phyloP scores from a whole-genome alignment of 2,888 invertebrate species.

The Griposia aprilina region DNA sequence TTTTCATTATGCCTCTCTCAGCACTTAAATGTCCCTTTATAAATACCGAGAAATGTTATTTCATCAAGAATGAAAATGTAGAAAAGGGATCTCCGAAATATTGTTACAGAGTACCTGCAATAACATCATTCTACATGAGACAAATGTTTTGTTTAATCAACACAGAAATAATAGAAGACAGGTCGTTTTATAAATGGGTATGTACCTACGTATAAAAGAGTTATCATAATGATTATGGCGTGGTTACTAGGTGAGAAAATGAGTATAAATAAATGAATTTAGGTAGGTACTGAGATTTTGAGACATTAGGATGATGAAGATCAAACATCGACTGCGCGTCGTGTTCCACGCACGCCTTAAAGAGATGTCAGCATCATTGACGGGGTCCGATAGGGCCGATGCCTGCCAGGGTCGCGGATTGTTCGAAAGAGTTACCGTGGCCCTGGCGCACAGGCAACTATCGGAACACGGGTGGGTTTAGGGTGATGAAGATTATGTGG shows the following conservation, averaged over 20 bases:
- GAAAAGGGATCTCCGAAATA: slow-evolving; percentile 1
- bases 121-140: not conserved
- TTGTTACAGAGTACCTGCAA: not conserved
- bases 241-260: not conserved
- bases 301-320: no score
- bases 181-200: not conserved
- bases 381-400: no score
- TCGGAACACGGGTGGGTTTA: no score
- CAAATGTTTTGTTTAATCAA: slow-evolving; percentile 5
- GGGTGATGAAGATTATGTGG: not conserved
- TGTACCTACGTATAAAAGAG: not conserved
- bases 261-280: not conserved
- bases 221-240: not conserved
- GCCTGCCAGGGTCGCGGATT: no score
- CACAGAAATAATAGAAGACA: slow-evolving; percentile 2
- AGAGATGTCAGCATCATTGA: no score
- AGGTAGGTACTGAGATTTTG: not conserved
- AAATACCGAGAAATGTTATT: not conserved
- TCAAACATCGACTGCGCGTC: no score
- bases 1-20: not conserved
- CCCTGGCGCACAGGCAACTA: no score
- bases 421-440: no score
- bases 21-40: not conserved
- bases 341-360: no score
- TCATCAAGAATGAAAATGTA: slow-evolving; percentile 13